Base-by-base conservation (phyloP, 2,888 invertebrate species). In the Abrostola triplasia region DNA sequence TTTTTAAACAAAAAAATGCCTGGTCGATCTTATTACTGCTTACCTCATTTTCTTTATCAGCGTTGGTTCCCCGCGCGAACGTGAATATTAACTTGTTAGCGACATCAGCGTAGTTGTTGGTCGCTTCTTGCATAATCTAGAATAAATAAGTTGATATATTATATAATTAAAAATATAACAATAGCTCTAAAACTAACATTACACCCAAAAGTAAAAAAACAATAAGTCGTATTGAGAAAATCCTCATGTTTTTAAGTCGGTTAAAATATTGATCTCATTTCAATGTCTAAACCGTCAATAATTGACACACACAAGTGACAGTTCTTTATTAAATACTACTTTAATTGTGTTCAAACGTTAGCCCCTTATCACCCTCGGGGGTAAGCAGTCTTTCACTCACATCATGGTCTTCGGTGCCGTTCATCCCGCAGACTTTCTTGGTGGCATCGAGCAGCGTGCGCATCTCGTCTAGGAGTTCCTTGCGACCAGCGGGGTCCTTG, bases 381-480 rank as follows among this genome's bases (percentile, higher is more conserved):
- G 7, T 9, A 9, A 40, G 40, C 10, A 40, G 10, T 40, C 7
- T 10, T 41, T 0, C 35, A 64, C 70, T 79, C 82, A 96, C 96
- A 93, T 98, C 97, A 88, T 97, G 97, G 68, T 97, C 97, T 84
- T 98, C 97, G 0, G 98, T 98, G 84, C 98, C 98, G 1, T 98
- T 98, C 6, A 98, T 97, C 79, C 97, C 97, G 49, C 99, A 96
- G 58, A 99, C 95, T 87, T 98, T 98, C 64, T 97, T 97, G 89
- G 98, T 98, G 0, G 98, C 98, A 40, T 96, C 97, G 85, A 98
- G 98, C 11, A 99, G 95, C 79, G 96, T 96, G 59, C 97, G 95
- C 0, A 99, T 97, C 2, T 99, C 98, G 65, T 98, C 97, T 73
- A 99, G 88, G 41, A 99, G 92, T 77, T 96, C 97, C 1, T 97